Evolutionary conservation across 2,888 invertebrate genomes (phyloP).

Genomic region (Cataglyphis albicans): DNA sequence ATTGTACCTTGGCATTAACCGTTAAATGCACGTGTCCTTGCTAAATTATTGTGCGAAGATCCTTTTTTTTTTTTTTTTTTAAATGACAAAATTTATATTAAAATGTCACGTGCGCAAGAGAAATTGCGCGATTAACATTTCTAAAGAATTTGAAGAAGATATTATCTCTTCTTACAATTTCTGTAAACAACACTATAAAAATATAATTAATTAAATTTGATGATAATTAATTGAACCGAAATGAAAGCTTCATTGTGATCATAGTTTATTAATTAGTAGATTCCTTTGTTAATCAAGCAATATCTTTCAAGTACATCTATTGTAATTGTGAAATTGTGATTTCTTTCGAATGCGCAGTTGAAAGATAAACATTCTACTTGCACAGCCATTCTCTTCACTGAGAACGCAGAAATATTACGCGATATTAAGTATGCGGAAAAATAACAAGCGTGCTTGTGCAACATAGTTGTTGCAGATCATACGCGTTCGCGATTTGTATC

Average conservation of each 20-base stretch:
- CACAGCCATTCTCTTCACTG: slow-evolving; percentile 16
- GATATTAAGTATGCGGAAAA: slow-evolving; percentile 31
- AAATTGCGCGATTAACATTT: neutral
- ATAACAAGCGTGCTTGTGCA: slow-evolving; percentile 33
- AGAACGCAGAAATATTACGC: slow-evolving; percentile 9
- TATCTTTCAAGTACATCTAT: slow-evolving; percentile 6
- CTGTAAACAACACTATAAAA: neutral
- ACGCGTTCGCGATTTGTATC: slow-evolving; percentile 19
- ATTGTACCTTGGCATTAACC: slow-evolving; percentile 50
- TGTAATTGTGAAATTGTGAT: neutral
- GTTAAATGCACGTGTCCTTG: slow-evolving; percentile 25
- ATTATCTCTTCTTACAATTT: neutral
- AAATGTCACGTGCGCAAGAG: neutral
- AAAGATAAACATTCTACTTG: slow-evolving; percentile 9
- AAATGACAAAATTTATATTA: neutral
- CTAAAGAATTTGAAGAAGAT: neutral
- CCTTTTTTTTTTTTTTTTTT: neutral
- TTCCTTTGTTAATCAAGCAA: neutral
- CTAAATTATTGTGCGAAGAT: slow-evolving; percentile 7
- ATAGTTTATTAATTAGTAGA: neutral
- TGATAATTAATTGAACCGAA: neutral
- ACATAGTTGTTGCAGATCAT: slow-evolving; percentile 5
- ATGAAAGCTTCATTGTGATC: neutral
- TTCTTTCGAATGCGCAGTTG: neutral
- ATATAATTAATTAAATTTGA: neutral